Evolutionary conservation across 1,140 invertebrate species (phyloP).

Genomic region (Holcopasites calliopsidis): DNA sequence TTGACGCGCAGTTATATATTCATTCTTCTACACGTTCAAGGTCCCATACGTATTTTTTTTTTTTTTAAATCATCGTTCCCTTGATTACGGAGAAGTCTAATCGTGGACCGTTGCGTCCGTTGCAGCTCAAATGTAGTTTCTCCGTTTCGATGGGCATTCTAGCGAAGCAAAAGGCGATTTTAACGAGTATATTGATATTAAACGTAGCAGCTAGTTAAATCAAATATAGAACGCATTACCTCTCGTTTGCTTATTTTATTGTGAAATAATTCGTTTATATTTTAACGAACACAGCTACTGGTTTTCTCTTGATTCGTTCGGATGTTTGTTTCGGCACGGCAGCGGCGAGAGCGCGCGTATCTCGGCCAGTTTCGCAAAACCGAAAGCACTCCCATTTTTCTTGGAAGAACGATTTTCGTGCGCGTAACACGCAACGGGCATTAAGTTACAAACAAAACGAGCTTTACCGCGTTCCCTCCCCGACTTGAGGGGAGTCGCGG

Average conservation of each 20-base stretch:
- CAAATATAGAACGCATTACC: not conserved
- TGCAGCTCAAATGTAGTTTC: conserved; percentile 35
- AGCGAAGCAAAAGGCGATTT: not conserved
- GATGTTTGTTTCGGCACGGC: not conserved
- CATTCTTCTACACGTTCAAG: conserved; percentile 32
- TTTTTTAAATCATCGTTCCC: too few relatives aligned
- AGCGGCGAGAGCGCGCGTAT: not conserved
- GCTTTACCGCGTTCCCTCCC: conserved; percentile 67
- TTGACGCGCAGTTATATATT: conserved; percentile 9
- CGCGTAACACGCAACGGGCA: conserved; percentile 65
- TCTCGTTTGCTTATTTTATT: not conserved
- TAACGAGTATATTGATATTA: conserved; percentile 25
- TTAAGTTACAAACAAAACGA: conserved; percentile 74
- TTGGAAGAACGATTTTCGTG: conserved; percentile 23
- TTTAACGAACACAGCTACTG: not conserved
- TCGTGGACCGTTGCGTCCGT: not conserved
- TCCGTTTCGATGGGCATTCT: not conserved
- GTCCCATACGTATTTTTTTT: too few relatives aligned
- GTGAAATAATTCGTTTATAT: not conserved
- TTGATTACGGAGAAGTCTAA: not conserved
- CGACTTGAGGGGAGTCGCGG: conserved; percentile 47
- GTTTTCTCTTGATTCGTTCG: conserved; percentile 36
- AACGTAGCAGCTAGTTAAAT: conserved; percentile 28
- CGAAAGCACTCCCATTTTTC: conserved; percentile 21
- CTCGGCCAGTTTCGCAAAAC: not conserved